Percentiles rank a stretch among this genome's conserved stretches.
Conservation (phyloP, 2,888 invertebrate species). For the Synergus gifuensis region DNA sequence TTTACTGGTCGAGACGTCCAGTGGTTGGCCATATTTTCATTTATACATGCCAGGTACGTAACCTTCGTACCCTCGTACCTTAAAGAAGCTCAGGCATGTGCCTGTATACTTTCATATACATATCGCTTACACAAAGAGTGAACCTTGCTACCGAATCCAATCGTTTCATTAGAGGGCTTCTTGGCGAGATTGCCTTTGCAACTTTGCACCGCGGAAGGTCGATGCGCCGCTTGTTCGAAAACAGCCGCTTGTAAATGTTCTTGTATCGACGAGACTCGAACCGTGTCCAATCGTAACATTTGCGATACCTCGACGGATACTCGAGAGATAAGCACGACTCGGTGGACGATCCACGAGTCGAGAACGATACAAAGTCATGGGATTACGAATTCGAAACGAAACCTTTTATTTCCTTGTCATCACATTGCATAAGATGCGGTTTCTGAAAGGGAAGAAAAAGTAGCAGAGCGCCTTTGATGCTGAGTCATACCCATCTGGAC, state of each 20-base stretch:
- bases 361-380: background rate
- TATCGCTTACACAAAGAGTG: conserved; percentile 6
- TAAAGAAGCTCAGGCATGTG: conserved; percentile 16
- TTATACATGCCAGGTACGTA: conserved; percentile 15
- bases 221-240: conserved; percentile 31
- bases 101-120: background rate
- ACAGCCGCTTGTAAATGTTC: conserved; percentile 43
- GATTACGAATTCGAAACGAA: background rate
- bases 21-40: conserved; percentile 14
- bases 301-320: conserved; percentile 23
- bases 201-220: conserved; percentile 27
- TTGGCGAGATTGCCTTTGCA: conserved; percentile 39
- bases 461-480: background rate
- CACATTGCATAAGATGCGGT: background rate
- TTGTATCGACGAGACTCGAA: conserved; percentile 40
- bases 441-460: background rate
- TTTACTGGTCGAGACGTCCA: conserved; percentile 11
- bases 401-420: background rate
- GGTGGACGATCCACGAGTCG: background rate
- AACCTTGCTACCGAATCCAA: conserved; percentile 55
- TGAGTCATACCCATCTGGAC: background rate
- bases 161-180: conserved; percentile 60
- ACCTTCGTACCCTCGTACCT: conserved; percentile 40
- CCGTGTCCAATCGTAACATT: conserved; percentile 36
- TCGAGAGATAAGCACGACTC: conserved; percentile 36